Conservation (phyloP, 2,113 vertebrate genomes). For the Clarias magur region DNA sequence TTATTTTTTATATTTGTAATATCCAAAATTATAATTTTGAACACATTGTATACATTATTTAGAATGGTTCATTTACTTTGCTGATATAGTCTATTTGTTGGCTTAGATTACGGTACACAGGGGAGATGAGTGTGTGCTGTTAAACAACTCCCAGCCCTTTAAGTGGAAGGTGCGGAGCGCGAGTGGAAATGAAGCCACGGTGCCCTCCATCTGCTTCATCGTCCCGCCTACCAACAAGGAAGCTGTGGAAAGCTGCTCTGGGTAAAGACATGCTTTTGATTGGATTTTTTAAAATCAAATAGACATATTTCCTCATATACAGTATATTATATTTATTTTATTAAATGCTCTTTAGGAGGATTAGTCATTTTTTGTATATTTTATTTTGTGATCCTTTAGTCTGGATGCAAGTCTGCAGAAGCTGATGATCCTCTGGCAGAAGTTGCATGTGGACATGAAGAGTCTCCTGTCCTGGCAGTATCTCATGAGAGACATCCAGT, state of each 20-base stretch:
- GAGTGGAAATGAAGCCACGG: slow-evolving; percentile 72
- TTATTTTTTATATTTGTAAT: not conserved
- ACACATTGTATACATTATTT: not conserved
- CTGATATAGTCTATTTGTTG: not conserved
- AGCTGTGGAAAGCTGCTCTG: slow-evolving; percentile 77
- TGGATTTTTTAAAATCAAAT: not conserved
- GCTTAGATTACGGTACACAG: slow-evolving; percentile 87
- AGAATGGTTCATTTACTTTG: not conserved
- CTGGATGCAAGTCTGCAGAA: slow-evolving; percentile 82
- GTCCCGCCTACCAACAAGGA: slow-evolving; percentile 87
- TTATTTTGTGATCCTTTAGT: slow-evolving; percentile 63
- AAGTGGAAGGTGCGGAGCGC: slow-evolving; percentile 84
- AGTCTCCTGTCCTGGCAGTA: slow-evolving; percentile 88
- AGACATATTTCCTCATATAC: not conserved
- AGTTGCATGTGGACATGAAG: slow-evolving; percentile 83
- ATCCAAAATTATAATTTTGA: not conserved
- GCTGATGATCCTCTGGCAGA: slow-evolving; percentile 82
- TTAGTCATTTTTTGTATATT: not conserved
- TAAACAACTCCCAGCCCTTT: slow-evolving; percentile 80
- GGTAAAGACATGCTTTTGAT: slow-evolving; percentile 67
- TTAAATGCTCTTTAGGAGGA: not conserved
- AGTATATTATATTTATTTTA: not conserved
- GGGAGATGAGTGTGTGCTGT: slow-evolving; percentile 79
- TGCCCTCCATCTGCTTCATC: slow-evolving; percentile 91
- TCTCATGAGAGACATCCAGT: slow-evolving; percentile 84